Conservation (phyloP, 2,797 vertebrate genomes). For the Pipistrellus pygmaeus region DNA sequence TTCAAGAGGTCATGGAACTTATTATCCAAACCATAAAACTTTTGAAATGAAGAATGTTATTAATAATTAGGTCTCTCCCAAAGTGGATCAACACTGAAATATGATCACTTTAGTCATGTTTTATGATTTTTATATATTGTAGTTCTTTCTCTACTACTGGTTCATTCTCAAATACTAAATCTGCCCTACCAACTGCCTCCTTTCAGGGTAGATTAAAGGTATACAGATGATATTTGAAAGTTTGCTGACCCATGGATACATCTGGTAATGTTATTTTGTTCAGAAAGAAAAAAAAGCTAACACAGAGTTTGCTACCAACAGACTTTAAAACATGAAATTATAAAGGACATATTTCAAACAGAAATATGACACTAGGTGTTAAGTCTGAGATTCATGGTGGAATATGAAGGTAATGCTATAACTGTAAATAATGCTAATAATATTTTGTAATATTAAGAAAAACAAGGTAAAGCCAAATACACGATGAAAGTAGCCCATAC, state of each 20-base stretch:
- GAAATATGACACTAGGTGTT: neutral
- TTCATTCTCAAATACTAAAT: neutral
- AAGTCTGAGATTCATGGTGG: neutral
- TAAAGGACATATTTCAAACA: neutral
- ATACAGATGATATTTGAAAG: neutral
- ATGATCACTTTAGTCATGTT: neutral
- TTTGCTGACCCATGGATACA: neutral
- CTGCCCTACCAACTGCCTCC: neutral
- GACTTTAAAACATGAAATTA: neutral
- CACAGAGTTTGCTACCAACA: neutral
- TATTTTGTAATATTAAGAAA: conserved; percentile 6
- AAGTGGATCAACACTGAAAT: neutral
- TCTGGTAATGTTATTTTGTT: neutral
- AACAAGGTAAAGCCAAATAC: neutral
- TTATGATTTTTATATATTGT: neutral
- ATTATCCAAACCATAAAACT: neutral
- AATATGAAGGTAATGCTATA: neutral
- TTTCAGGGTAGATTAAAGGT: neutral
- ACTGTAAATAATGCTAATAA: neutral
- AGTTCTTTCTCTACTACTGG: neutral
- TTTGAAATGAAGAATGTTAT: neutral
- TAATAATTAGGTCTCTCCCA: neutral
- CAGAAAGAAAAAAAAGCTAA: neutral
- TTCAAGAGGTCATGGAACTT: neutral
- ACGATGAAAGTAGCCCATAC: neutral